Evolutionary conservation across 2,113 vertebrate genomes (phyloP).

Genomic region (Papio anubis): DNA sequence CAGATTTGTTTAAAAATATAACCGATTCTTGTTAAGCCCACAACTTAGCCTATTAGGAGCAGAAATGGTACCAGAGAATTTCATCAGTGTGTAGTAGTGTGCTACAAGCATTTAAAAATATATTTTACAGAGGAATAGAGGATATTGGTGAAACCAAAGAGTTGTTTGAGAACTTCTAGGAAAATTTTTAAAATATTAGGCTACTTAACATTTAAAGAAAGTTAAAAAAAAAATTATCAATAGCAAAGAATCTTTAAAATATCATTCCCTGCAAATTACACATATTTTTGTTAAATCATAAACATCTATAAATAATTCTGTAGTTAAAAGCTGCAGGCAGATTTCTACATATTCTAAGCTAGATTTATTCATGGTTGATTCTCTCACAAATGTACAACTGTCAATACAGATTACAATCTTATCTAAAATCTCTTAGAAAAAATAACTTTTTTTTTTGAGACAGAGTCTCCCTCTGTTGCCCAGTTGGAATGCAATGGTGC

Average conservation of each 20-base stretch:
- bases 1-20: conserved; percentile 7
- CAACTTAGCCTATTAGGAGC: neutral
- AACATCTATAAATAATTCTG: neutral
- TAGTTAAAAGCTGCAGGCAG: neutral
- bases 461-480: too few species aligned
- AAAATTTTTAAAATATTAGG: neutral
- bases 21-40: neutral
- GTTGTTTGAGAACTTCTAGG: neutral
- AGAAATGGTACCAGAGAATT: neutral
- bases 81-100: neutral
- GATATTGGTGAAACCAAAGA: neutral
- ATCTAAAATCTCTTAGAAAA: neutral
- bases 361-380: neutral
- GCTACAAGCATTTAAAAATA: neutral
- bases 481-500: too few species aligned
- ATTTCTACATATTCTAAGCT: neutral
- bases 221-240: conserved; percentile 35
- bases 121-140: neutral
- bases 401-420: neutral
- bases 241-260: conserved; percentile 30
- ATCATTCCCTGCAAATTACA: neutral
- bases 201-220: neutral
- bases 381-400: neutral
- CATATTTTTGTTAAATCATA: neutral
- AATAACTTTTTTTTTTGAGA: too few species aligned